Evolutionary conservation across 1,140 invertebrate species (phyloP).

Genomic region (Bombyx mori): DNA sequence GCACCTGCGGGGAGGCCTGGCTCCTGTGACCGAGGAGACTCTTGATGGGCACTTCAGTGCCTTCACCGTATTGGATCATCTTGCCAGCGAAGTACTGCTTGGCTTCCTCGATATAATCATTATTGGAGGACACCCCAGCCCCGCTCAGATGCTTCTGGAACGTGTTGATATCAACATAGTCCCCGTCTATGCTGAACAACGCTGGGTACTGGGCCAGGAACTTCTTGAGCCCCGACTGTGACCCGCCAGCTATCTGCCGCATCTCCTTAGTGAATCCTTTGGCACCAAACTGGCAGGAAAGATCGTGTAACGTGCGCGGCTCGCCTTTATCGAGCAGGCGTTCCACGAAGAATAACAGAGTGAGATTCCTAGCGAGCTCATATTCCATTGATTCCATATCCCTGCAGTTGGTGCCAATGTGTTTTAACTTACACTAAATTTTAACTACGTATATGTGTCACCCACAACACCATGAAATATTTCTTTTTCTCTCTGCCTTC

Average conservation of each 20-base stretch:
- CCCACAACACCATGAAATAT: constrained; percentile 70
- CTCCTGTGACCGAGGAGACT: constrained; percentile 93
- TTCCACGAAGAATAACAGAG: constrained; percentile 96
- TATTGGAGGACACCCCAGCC: constrained; percentile 73
- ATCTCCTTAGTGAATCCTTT: constrained; percentile 97
- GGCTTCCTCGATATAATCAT: constrained; percentile 93
- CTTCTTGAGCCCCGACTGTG: constrained; percentile 93
- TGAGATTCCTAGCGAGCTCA: constrained; percentile 93
- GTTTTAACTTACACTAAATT: constrained; percentile 63
- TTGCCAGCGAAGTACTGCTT: constrained; percentile 95
- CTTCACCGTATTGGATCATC: constrained; percentile 89
- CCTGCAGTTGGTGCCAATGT: constrained; percentile 67
- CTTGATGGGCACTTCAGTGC: constrained; percentile 93
- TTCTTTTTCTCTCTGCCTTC: constrained; percentile 42
- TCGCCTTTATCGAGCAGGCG: constrained; percentile 94
- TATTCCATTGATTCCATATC: constrained; percentile 94
- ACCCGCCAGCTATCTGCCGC: constrained; percentile 94
- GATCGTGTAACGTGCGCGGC: constrained; percentile 93
- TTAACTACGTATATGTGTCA: constrained; percentile 69
- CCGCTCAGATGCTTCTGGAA: constrained; percentile 73
- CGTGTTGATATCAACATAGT: constrained; percentile 91
- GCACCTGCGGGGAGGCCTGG: constrained; percentile 94
- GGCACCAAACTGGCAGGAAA: constrained; percentile 96
- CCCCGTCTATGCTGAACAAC: constrained; percentile 91
- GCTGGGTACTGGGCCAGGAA: constrained; percentile 92